Evolutionary conservation across 2,113 vertebrate species (phyloP).

Genomic region (Glaucidium brasilianum): DNA sequence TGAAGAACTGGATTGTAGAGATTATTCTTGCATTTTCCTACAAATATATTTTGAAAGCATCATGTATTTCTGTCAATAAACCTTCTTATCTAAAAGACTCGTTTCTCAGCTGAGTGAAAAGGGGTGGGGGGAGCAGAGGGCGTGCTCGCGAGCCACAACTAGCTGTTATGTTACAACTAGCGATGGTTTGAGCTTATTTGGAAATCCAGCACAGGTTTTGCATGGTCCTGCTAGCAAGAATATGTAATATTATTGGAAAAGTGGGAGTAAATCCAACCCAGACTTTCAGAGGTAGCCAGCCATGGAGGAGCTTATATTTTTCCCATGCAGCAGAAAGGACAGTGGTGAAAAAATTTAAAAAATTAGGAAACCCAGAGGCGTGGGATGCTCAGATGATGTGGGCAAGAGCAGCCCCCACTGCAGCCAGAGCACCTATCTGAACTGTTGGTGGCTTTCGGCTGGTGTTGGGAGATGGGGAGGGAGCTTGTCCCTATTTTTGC

Average conservation of each 20-base stretch:
- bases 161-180: background rate
- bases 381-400: background rate
- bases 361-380: no score
- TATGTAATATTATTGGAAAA: background rate
- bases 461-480: background rate
- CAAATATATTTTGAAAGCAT: constrained; percentile 80
- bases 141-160: background rate
- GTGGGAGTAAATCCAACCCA: background rate
- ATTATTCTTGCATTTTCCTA: constrained; percentile 81
- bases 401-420: background rate
- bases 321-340: background rate
- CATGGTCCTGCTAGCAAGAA: background rate
- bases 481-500: background rate
- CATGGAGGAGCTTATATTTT: background rate
- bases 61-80: constrained; percentile 78
- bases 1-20: constrained; percentile 76
- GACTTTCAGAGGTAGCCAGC: background rate
- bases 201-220: background rate
- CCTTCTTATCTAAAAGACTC: constrained; percentile 54
- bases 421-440: background rate
- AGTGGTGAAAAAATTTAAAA: background rate
- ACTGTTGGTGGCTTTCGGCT: background rate
- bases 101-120: background rate
- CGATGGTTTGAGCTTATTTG: background rate
- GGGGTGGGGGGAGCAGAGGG: background rate